phyloP scores from a whole-genome alignment of 2,888 invertebrate genomes.

The Cosmopolites sordidus region DNA sequence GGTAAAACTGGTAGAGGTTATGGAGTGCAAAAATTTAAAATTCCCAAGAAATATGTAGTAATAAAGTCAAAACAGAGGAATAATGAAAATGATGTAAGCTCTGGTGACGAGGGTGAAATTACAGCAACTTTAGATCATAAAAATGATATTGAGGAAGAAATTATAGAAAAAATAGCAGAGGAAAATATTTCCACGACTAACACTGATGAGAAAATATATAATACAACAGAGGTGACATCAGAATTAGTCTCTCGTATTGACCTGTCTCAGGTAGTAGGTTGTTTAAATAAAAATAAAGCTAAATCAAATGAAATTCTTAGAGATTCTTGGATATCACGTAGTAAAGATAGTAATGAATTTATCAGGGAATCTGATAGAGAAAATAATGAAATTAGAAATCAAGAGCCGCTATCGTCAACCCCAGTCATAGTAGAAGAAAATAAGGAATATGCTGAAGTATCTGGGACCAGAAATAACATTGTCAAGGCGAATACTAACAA shows the following conservation, averaged over 20 bases:
- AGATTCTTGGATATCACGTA: too few relatives aligned
- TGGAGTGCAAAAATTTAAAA: conserved; percentile 53
- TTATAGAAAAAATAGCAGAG: too few relatives aligned
- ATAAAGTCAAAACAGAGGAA: not conserved
- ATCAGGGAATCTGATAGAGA: conserved; percentile 19
- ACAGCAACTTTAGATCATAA: not conserved
- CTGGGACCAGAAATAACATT: conserved; percentile 4
- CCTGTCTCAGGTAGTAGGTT: not conserved
- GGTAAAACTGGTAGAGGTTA: conserved; percentile 49
- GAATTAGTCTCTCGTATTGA: not conserved
- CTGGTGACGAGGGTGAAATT: not conserved
- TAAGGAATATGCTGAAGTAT: not conserved
- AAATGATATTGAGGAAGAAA: conserved; percentile 15
- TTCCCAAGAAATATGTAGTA: conserved; percentile 48
- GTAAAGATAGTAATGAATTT: conserved; percentile 10
- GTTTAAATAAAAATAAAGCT: not conserved
- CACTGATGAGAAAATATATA: conserved; percentile 2
- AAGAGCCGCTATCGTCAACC: not conserved
- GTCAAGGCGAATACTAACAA: conserved; percentile 10
- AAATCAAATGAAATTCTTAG: not conserved
- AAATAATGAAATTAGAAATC: not conserved
- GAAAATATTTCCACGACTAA: conserved; percentile 8
- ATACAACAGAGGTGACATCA: conserved; percentile 9
- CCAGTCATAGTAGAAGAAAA: not conserved
- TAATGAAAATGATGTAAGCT: not conserved